A percentile compares a stretch with the other conserved stretches of the same genome.
Conservation (phyloP, 2,113 vertebrate genomes). For the Alligator mississippiensis region DNA sequence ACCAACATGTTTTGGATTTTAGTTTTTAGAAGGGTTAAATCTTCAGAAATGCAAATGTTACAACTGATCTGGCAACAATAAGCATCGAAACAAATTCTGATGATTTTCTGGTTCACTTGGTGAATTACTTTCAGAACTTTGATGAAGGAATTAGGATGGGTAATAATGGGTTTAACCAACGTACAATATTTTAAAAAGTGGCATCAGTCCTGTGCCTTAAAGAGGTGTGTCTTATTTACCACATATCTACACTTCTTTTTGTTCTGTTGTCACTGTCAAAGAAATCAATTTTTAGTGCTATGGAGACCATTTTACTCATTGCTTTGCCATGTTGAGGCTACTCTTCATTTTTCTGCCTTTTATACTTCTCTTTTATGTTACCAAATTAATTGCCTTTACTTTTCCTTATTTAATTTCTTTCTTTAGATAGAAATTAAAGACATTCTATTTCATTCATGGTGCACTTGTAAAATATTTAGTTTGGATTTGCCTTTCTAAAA, state of each 20-base stretch:
- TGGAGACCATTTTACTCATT: accelerated
- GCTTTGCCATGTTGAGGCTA: background rate
- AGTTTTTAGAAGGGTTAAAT: background rate
- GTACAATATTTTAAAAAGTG: background rate
- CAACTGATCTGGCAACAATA: background rate
- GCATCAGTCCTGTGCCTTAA: background rate
- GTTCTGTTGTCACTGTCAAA: background rate
- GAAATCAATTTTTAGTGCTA: constrained; percentile 10
- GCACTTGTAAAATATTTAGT: background rate
- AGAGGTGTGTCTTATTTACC: background rate
- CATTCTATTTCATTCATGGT: background rate
- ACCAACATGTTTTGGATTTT: background rate
- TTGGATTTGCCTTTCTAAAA: background rate
- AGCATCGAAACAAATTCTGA: background rate
- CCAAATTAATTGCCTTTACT: background rate
- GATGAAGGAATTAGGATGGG: background rate
- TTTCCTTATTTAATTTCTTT: background rate
- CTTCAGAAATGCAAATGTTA: background rate
- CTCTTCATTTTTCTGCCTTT: constrained; percentile 12
- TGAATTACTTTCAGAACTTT: background rate
- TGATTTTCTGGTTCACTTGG: background rate
- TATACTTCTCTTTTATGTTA: background rate
- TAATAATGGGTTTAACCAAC: background rate
- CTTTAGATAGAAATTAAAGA: no score
- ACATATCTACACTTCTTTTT: background rate